phyloP scores from a whole-genome alignment of 2,113 vertebrate genomes.

The Chlorodrepanis virens region DNA sequence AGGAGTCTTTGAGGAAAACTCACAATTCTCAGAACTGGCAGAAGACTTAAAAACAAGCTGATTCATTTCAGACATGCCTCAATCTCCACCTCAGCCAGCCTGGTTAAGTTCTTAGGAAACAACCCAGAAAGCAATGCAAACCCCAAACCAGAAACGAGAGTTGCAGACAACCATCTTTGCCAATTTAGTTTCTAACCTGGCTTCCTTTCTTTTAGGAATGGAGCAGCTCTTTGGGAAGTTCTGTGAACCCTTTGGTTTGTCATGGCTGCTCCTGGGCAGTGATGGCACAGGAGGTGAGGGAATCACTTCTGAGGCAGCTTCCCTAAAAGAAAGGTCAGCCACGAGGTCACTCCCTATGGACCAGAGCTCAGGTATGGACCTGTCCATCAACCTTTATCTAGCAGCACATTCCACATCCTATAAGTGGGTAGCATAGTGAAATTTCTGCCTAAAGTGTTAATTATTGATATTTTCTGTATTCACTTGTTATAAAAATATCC shows the following conservation, averaged over 20 bases:
- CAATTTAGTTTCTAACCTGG: not conserved
- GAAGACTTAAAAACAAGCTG: not conserved
- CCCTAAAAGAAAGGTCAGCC: not conserved
- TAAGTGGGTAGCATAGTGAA: not conserved
- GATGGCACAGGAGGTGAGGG: not conserved
- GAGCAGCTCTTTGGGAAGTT: not conserved
- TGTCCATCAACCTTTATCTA: not conserved
- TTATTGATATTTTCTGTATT: not conserved
- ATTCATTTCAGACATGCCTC: not conserved
- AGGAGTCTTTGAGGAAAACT: not conserved
- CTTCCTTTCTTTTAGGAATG: not conserved
- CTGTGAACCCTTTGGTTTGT: not conserved
- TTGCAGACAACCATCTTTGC: not conserved
- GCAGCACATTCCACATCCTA: not conserved
- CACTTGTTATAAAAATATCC: not conserved
- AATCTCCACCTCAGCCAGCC: not conserved
- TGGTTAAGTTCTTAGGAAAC: not conserved
- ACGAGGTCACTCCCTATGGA: not conserved
- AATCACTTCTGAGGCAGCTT: not conserved
- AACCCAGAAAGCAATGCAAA: not conserved
- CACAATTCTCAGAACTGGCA: not conserved
- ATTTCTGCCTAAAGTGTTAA: not conserved
- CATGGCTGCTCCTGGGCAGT: not conserved
- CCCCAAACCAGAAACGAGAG: not conserved
- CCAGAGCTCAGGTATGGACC: not conserved